phyloP scores from a whole-genome alignment of 2,113 vertebrate species.

The Sphyrna mokarran region DNA sequence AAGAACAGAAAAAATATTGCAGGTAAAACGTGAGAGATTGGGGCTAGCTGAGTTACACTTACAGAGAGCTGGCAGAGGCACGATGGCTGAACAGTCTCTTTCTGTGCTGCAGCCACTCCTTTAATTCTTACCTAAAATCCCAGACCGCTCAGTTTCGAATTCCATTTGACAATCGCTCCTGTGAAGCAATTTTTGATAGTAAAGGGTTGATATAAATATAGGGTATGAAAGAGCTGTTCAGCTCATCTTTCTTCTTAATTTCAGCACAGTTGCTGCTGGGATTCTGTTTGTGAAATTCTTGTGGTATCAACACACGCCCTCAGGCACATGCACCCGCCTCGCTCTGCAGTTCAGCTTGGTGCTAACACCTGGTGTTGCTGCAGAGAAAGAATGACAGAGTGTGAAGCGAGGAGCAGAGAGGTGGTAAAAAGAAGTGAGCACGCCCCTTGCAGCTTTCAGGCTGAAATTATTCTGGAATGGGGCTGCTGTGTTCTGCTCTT shows the following conservation, averaged over 20 bases:
- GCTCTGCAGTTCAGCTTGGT: neutral
- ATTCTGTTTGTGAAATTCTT: neutral
- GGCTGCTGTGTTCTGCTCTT: neutral
- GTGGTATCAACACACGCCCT: neutral
- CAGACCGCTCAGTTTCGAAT: neutral
- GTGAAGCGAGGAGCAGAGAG: neutral
- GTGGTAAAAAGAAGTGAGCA: neutral
- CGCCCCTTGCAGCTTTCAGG: neutral
- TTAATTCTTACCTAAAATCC: neutral
- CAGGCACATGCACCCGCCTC: neutral
- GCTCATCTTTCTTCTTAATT: neutral
- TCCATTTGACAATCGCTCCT: neutral
- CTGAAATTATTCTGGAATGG: neutral
- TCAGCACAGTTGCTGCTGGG: neutral
- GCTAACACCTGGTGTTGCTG: neutral
- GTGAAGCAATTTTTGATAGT: neutral
- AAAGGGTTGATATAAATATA: neutral
- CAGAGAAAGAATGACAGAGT: neutral
- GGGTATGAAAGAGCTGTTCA: neutral
- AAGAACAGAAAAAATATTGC: neutral
- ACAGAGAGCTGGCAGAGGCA: neutral
- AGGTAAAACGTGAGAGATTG: neutral
- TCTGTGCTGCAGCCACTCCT: neutral
- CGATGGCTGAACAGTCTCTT: neutral
- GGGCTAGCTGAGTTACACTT: neutral